A percentile compares a stretch with the other conserved stretches of the same genome.
phyloP scores from a whole-genome alignment of 2,797 vertebrate genomes.

The Crocidura indochinensis region DNA sequence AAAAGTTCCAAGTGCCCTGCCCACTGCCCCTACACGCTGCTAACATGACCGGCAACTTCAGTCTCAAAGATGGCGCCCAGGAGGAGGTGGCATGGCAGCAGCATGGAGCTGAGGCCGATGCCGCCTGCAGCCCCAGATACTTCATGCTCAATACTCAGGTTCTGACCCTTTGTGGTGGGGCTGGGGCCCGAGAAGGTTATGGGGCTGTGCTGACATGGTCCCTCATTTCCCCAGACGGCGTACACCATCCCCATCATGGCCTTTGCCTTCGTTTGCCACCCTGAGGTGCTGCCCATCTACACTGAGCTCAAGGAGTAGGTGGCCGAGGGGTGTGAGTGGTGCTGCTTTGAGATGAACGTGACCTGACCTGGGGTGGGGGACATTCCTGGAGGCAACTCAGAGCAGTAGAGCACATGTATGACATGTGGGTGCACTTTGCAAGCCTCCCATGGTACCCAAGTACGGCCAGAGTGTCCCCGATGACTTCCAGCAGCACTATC shows the following conservation, averaged over 20 bases:
- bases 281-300: conserved; percentile 96
- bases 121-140: conserved; percentile 92
- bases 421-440: neutral
- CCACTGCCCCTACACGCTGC: conserved; percentile 91
- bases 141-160: conserved; percentile 98
- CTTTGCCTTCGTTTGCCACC: conserved; percentile 98
- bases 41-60: conserved; percentile 91
- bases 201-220: neutral
- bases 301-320: conserved; percentile 99
- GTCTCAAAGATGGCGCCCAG: conserved; percentile 66
- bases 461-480: no score
- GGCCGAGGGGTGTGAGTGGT: conserved; percentile 25
- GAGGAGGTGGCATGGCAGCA: conserved; percentile 80
- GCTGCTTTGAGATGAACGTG: fast-evolving
- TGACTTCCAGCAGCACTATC: no score
- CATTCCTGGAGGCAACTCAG: no score
- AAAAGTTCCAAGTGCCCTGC: conserved; percentile 97
- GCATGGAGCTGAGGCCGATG: conserved; percentile 78
- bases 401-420: no score
- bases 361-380: neutral
- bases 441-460: neutral
- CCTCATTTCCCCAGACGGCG: conserved; percentile 93
- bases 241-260: conserved; percentile 99
- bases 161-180: neutral
- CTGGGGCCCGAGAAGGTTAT: neutral